Conservation (phyloP, 2,113 vertebrate species). For the Myotis yumanensis region DNA sequence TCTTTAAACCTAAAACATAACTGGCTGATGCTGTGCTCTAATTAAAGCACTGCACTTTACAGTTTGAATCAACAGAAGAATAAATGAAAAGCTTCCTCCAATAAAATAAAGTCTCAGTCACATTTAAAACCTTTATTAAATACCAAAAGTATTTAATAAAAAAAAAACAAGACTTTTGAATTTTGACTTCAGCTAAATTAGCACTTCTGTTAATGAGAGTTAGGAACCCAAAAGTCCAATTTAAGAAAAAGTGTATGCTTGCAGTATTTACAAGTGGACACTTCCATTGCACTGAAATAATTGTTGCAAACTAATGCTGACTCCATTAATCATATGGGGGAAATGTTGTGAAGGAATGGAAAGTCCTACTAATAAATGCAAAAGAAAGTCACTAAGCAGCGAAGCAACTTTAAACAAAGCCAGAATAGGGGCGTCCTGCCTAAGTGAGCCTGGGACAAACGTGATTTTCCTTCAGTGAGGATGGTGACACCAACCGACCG, state of each 20-base stretch:
- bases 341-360: neutral
- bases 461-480: neutral
- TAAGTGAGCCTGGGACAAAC: neutral
- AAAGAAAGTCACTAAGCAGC: neutral
- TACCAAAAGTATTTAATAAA: neutral
- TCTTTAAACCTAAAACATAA: neutral
- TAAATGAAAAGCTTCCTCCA: conserved; percentile 17
- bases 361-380: neutral
- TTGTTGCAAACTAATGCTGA: neutral
- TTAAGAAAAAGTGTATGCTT: neutral
- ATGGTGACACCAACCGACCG: neutral
- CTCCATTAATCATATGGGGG: neutral
- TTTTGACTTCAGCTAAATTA: neutral
- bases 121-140: neutral
- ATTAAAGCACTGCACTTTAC: conserved; percentile 27
- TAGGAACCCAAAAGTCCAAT: neutral
- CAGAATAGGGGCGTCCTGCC: neutral
- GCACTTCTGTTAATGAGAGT: neutral
- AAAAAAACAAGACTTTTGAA: neutral
- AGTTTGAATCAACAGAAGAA: conserved; percentile 12
- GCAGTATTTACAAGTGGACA: neutral
- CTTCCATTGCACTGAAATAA: neutral
- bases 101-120: conserved; percentile 28
- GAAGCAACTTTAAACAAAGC: neutral
- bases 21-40: neutral